A percentile compares a stretch with the other conserved stretches of the same genome.
phyloP scores from a whole-genome alignment of 2,797 vertebrate genomes.

The Lycodopsis pacificus region DNA sequence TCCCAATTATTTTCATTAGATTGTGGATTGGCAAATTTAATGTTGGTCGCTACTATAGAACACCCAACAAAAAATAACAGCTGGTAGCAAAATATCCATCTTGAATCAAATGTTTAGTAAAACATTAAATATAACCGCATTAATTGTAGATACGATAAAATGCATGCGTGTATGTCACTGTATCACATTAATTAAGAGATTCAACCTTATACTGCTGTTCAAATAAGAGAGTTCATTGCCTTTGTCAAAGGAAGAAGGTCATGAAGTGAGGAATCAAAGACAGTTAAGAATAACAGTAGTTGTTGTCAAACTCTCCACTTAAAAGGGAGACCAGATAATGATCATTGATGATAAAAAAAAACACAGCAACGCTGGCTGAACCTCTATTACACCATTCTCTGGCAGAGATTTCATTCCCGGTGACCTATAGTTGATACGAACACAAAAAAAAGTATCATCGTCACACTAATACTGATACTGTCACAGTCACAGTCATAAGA shows the following conservation, averaged over 20 bases:
- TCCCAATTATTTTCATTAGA: too few relatives aligned
- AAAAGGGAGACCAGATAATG: not conserved
- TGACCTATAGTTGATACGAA: constrained; percentile 1
- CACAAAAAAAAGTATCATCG: not conserved
- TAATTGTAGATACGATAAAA: not conserved
- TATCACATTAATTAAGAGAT: not conserved
- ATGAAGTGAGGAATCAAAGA: not conserved
- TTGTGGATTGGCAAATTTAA: too few relatives aligned
- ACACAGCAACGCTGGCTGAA: not conserved
- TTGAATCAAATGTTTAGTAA: not conserved
- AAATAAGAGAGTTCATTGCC: not conserved
- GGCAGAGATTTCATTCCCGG: not conserved
- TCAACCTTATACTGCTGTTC: not conserved
- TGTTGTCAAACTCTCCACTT: not conserved
- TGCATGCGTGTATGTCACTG: not conserved
- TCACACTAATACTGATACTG: not conserved
- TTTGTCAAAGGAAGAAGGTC: not conserved
- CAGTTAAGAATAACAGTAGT: not conserved
- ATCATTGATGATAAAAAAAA: not conserved
- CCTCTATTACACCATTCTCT: not conserved
- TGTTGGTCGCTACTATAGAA: too few relatives aligned
- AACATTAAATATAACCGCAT: not conserved
- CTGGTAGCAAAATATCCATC: not conserved
- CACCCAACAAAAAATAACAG: too few relatives aligned
- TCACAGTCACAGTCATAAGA: not conserved